Evolutionary conservation across 1,140 invertebrate genomes (phyloP).

Genomic region (Trichoplusia ni): DNA sequence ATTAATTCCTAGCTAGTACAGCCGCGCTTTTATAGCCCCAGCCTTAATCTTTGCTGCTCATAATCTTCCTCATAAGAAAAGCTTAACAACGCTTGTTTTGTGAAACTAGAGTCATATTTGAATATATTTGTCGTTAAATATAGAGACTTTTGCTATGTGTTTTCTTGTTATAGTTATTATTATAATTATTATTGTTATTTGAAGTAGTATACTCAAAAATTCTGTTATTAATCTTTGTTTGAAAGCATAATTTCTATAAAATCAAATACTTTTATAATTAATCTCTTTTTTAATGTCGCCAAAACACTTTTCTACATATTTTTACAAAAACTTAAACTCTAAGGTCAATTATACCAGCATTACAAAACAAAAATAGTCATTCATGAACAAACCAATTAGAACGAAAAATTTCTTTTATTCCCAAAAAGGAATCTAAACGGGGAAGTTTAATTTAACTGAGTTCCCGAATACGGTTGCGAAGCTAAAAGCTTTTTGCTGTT

Average conservation of each 20-base stretch:
- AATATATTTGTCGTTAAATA: background rate
- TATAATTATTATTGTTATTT: too few relatives aligned
- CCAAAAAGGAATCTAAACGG: slow-evolving; percentile 6
- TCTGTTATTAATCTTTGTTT: too few relatives aligned
- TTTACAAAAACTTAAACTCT: too few relatives aligned
- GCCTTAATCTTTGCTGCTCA: slow-evolving; percentile 1
- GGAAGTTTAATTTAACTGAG: slow-evolving; percentile 1
- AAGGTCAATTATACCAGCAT: too few relatives aligned
- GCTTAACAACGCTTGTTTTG: slow-evolving; percentile 3
- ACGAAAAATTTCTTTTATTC: background rate
- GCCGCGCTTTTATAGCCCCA: background rate
- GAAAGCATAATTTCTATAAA: too few relatives aligned
- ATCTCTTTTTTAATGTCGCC: too few relatives aligned
- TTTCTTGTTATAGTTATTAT: too few relatives aligned
- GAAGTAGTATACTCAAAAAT: too few relatives aligned
- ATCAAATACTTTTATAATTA: too few relatives aligned
- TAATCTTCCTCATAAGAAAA: slow-evolving; percentile 8
- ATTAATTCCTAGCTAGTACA: slow-evolving; percentile 2
- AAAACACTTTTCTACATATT: too few relatives aligned
- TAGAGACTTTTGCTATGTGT: background rate
- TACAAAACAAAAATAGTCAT: too few relatives aligned
- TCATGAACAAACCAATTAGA: background rate
- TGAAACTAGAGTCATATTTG: background rate
- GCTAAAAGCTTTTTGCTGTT: slow-evolving; percentile 24
- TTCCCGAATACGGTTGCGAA: background rate